Percentiles rank a stretch among this genome's conserved stretches.
Conservation (phyloP, 2,113 vertebrate genomes). For the Pitta sordida region DNA sequence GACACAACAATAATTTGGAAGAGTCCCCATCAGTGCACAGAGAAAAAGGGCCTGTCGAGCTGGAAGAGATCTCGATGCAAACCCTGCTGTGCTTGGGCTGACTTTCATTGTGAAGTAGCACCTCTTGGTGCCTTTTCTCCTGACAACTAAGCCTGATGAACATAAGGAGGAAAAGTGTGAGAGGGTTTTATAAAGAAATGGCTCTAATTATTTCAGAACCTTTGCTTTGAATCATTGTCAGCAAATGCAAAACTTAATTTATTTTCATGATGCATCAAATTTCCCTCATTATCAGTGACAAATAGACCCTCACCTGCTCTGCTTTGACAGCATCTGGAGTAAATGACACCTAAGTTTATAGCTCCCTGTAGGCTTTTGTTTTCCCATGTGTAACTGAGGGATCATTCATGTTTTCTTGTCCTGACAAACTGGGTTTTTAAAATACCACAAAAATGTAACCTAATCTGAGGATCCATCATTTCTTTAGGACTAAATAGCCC, state of each 20-base stretch:
- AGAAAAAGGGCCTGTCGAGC: neutral
- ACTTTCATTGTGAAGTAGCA: neutral
- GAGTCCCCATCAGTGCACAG: neutral
- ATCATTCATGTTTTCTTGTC: neutral
- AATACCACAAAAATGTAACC: neutral
- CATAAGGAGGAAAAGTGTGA: neutral
- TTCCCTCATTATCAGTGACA: neutral
- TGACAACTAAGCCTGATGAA: neutral
- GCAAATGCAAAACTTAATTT: constrained; percentile 2
- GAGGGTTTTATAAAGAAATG: neutral
- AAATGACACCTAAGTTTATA: neutral
- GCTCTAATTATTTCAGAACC: constrained; percentile 8
- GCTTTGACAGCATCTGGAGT: neutral
- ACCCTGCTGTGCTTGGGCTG: neutral
- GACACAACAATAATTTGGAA: neutral
- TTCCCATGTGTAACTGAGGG: neutral
- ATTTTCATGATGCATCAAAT: neutral
- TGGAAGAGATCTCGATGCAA: neutral
- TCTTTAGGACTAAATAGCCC: neutral
- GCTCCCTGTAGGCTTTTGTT: neutral
- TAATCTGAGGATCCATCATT: neutral
- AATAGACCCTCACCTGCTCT: neutral
- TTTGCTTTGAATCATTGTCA: neutral
- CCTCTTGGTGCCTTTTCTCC: neutral
- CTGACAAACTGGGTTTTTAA: neutral